Base-by-base conservation (phyloP, 2,888 invertebrate species). In the Conops quadrifasciatus region DNA sequence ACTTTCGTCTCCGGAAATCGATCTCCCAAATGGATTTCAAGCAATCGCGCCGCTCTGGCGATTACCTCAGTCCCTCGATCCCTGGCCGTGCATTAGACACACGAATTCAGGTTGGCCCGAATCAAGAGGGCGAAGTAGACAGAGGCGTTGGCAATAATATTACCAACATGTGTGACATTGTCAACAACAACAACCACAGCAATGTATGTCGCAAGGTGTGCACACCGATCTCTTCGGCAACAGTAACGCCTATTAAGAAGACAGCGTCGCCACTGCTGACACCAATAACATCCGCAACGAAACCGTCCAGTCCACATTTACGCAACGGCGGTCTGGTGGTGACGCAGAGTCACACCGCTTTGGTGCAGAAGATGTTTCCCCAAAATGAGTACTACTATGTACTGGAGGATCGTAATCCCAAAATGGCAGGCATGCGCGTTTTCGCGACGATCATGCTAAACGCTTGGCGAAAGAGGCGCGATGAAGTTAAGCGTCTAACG, bases 381-480 rank as follows among this genome's bases (percentile, higher is more conserved):
- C 74, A 73, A 21, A 71, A 75, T 16, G 70, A 72, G 13, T 73
- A 72, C 53, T 76, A 73, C 43, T 73, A 77, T 9, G 49, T 73
- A 11, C 67, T 75, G 49, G 67, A 80, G 69, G 71, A 65, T 16
- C 72, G 65, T 11, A 79, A 80, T 67, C 70, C 80, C 5, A 81
- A 80, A 53, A 71, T 80, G 15, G 84, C 85, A 28, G 82, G 83
- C 2, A 76, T 85, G 78, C 80, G 80, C 19, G 79, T 85, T n/a
- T 84, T 84, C 28, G 81, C 84, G 5, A 80, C 80, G 0, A 81
- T 85, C 15, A 83, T 85, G 81, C 19, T 85, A 67, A 83, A 83
- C 59, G 81, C 83, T 36, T 85, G 83, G 84, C 82, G 85, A 13
- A 81, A 79, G n/a, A 77, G 84, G 9, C 81, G 85, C 1, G 81